Evolutionary conservation across 2,888 invertebrate genomes (phyloP).

Genomic region (Schizaphis graminum): DNA sequence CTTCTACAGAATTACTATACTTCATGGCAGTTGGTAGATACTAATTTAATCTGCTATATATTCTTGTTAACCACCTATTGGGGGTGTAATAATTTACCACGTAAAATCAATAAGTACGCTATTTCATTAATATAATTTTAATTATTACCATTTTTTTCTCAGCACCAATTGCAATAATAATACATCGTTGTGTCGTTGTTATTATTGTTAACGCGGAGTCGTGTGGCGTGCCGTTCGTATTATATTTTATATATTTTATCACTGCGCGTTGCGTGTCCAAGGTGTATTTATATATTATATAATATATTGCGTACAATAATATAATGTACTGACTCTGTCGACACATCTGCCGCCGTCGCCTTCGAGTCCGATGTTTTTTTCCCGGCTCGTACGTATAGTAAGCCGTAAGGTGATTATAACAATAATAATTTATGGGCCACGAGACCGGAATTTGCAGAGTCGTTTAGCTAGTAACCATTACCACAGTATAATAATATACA

Average conservation of each 20-base stretch:
- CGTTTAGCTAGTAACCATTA: not conserved
- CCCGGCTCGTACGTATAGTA: not conserved
- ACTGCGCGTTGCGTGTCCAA: slow-evolving; percentile 23
- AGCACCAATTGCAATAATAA: not conserved
- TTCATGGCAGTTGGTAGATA: not conserved
- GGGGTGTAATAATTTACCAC: not conserved
- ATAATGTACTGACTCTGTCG: not conserved
- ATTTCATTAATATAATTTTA: not conserved
- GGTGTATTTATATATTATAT: not conserved
- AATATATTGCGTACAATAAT: slow-evolving; percentile 20
- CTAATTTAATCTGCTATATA: not conserved
- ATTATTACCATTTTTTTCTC: not conserved
- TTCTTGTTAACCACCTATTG: not conserved
- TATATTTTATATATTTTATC: not conserved
- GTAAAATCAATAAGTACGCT: not conserved
- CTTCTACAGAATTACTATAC: not conserved
- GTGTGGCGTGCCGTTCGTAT: slow-evolving; percentile 34
- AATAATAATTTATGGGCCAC: not conserved
- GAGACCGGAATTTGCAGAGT: not conserved
- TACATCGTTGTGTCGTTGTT: slow-evolving; percentile 18
- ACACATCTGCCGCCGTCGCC: not conserved
- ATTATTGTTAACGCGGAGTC: slow-evolving; percentile 40
- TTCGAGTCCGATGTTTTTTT: not conserved
- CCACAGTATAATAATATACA: not conserved
- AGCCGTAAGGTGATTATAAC: not conserved